Conservation (phyloP, 2,888 invertebrate genomes). For the Alentia gelatinosa region DNA sequence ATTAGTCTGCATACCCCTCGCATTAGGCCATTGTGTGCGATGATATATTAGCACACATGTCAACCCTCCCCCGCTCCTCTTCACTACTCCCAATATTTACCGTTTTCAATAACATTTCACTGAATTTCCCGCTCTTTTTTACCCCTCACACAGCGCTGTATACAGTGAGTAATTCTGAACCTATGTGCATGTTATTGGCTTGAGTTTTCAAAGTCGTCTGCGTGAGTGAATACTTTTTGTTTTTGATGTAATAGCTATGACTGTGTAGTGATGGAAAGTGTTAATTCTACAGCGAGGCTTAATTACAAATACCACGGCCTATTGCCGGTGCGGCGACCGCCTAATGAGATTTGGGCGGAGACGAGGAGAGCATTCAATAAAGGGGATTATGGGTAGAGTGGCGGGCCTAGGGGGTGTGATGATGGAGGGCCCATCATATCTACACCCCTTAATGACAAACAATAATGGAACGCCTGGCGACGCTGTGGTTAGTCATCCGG, state of each 20-base stretch:
- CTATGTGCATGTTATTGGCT: not conserved
- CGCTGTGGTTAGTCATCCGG: slow-evolving; percentile 48
- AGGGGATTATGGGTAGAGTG: slow-evolving; percentile 15
- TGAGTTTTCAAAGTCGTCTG: not conserved
- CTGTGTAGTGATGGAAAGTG: not conserved
- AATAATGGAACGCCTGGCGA: slow-evolving; percentile 26
- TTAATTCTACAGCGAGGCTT: slow-evolving; percentile 34
- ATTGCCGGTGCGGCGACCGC: not conserved
- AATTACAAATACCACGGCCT: slow-evolving; percentile 46
- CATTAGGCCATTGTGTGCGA: not conserved
- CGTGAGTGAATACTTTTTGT: not conserved
- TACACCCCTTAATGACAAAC: slow-evolving; percentile 49
- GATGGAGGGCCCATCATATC: slow-evolving; percentile 51
- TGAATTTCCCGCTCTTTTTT: too few species aligned
- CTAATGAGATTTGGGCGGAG: not conserved
- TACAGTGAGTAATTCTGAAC: not conserved
- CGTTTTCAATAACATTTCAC: not conserved
- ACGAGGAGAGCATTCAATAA: slow-evolving; percentile 44
- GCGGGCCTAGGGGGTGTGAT: not conserved
- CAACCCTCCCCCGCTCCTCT: not conserved
- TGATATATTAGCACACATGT: not conserved
- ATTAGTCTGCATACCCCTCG: not conserved
- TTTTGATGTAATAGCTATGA: not conserved
- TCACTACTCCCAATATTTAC: not conserved
- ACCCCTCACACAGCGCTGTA: too few species aligned